These are phyloP conservation scores for Hippocampus guttulatus DNA, from an alignment of 2,113 vertebrate genomes.

Conservation along the genomic window DNA sequence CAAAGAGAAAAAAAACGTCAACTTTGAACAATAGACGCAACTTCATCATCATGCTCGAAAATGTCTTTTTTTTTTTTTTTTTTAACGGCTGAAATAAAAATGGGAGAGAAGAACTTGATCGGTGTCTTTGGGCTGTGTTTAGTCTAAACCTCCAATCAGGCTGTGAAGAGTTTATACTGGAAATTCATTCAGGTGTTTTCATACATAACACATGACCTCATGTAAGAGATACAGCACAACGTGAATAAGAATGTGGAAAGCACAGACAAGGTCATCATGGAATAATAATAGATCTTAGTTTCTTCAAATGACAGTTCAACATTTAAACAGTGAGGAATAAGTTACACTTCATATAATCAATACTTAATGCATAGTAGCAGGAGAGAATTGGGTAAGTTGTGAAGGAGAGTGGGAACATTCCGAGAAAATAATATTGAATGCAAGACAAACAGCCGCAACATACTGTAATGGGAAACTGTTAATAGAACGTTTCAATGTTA, in stretches of 20 bases:
- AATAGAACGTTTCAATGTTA: too few species aligned
- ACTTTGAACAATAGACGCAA: slow-evolving; percentile 10
- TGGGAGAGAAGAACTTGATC: neutral
- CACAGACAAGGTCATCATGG: neutral
- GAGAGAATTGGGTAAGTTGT: neutral
- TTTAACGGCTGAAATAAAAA: neutral
- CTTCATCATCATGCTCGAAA: slow-evolving; percentile 1
- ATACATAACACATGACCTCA: slow-evolving; percentile 40
- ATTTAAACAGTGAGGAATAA: neutral
- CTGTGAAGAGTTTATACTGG: slow-evolving; percentile 48
- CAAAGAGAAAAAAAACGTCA: slow-evolving; percentile 8
- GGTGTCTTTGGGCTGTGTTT: slow-evolving; percentile 34
- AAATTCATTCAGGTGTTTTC: slow-evolving; percentile 47
- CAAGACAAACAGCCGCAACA: too few species aligned
- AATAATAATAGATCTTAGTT: neutral
- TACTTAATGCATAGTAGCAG: neutral
- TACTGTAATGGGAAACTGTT: too few species aligned
- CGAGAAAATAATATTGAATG: too few species aligned
- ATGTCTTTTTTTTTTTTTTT: neutral
- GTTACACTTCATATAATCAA: too few species aligned
- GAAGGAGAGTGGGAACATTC: too few species aligned
- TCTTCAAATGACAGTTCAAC: neutral
- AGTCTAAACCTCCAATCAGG: slow-evolving; percentile 47
- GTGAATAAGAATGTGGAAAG: neutral
- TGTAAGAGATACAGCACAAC: slow-evolving; percentile 3